A percentile compares a stretch with the other conserved stretches of the same genome.
Evolutionary conservation across 2,888 invertebrate genomes (phyloP).

Genomic region (Gryllus longicercus): DNA sequence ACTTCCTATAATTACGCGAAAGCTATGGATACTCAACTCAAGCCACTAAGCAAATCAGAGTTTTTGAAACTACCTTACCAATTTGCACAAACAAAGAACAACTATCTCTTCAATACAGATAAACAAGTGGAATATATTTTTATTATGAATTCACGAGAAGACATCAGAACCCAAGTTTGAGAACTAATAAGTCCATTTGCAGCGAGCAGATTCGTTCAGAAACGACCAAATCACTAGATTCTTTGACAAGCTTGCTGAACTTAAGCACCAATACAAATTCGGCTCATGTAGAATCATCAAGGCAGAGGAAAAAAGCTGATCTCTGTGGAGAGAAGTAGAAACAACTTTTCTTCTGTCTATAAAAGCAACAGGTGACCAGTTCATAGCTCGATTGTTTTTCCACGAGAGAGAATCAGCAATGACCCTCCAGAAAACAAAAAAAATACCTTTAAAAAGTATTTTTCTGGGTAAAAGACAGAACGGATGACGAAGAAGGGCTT

Average conservation of each 20-base stretch:
- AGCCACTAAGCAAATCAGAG: slow-evolving; percentile 32
- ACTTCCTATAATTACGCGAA: not conserved
- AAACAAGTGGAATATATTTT: not conserved
- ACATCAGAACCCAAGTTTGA: not conserved
- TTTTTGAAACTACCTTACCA: slow-evolving; percentile 33
- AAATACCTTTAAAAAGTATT: not conserved
- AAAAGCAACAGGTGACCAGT: slow-evolving; percentile 18
- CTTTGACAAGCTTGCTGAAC: slow-evolving; percentile 2
- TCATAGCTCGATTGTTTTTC: not conserved
- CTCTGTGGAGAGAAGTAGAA: slow-evolving; percentile 24
- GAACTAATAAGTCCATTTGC: slow-evolving; percentile 5
- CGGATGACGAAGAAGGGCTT: slow-evolving; percentile 20
- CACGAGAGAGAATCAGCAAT: slow-evolving; percentile 11
- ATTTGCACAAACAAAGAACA: slow-evolving; percentile 29
- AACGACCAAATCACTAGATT: slow-evolving; percentile 11
- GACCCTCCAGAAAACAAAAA: not conserved
- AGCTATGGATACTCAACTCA: not conserved
- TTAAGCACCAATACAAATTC: not conserved
- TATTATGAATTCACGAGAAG: slow-evolving; percentile 18
- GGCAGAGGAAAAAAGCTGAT: slow-evolving; percentile 25
- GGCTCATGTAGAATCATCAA: not conserved
- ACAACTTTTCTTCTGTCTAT: slow-evolving; percentile 22
- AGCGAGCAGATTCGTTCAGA: slow-evolving; percentile 20
- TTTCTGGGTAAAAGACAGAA: slow-evolving; percentile 18
- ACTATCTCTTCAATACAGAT: slow-evolving; percentile 28